These are phyloP conservation scores for Balanococcus diminutus DNA, from an alignment of 2,888 invertebrate genomes.

Conservation along the genomic window DNA sequence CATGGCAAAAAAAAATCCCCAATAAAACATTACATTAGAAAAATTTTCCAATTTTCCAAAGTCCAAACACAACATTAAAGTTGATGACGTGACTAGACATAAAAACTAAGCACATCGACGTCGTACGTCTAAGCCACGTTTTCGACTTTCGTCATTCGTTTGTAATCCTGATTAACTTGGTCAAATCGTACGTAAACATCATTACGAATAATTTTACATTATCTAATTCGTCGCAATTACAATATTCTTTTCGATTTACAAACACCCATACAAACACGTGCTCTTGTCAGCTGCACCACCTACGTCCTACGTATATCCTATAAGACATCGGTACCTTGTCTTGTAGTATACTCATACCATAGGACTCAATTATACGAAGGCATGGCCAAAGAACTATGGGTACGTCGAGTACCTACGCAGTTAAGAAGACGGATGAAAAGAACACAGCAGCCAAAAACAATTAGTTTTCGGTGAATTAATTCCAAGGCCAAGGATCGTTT, in stretches of 20 bases:
- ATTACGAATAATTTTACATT: background rate
- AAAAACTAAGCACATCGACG: too few relatives aligned
- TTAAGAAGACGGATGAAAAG: background rate
- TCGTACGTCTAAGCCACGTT: background rate
- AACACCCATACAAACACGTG: background rate
- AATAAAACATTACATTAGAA: too few relatives aligned
- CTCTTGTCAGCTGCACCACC: background rate
- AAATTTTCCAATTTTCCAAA: too few relatives aligned
- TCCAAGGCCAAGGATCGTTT: conserved; percentile 18
- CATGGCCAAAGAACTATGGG: too few relatives aligned
- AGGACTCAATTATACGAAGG: too few relatives aligned
- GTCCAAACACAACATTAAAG: too few relatives aligned
- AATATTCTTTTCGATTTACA: background rate
- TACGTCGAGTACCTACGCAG: background rate
- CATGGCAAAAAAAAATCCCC: too few relatives aligned
- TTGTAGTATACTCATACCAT: background rate
- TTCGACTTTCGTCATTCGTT: background rate
- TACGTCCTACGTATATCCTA: background rate
- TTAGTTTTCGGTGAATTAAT: background rate
- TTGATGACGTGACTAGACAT: too few relatives aligned
- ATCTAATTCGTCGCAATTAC: background rate
- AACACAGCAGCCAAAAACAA: background rate
- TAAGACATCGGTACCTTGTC: background rate
- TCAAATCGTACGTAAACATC: background rate
- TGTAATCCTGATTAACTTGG: background rate